These are phyloP conservation scores for Porphyrio hochstetteri DNA, from an alignment of 2,113 vertebrate genomes.

Conservation along the genomic window DNA sequence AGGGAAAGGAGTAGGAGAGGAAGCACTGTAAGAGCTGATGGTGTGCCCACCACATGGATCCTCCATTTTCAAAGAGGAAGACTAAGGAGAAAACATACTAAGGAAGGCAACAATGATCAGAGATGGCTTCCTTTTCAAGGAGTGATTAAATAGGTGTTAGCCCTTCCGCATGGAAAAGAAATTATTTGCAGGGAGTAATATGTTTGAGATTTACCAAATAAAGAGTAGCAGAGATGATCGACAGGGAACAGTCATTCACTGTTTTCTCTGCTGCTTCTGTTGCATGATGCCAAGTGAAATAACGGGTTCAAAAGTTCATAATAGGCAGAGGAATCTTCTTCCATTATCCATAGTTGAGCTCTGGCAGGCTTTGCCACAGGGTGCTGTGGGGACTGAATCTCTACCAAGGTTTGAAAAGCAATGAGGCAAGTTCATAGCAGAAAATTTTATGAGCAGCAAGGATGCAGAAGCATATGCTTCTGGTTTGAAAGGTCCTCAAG, in stretches of 20 bases:
- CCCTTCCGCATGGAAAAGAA: not conserved
- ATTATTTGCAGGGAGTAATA: not conserved
- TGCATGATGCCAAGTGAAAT: not conserved
- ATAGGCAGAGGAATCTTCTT: not conserved
- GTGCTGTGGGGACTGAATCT: fast-evolving
- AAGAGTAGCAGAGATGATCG: not conserved
- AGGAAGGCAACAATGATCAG: not conserved
- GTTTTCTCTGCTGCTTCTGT: not conserved
- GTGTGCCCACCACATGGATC: not conserved
- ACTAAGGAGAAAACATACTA: not conserved
- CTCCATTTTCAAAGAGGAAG: not conserved
- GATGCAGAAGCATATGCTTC: fast-evolving
- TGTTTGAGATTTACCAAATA: not conserved
- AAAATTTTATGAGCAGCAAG: not conserved
- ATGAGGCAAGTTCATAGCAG: not conserved
- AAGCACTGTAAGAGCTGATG: not conserved
- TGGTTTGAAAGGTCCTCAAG: not conserved
- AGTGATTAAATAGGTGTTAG: not conserved
- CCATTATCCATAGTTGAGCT: not conserved
- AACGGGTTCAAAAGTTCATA: not conserved
- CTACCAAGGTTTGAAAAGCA: not conserved
- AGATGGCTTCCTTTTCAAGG: not conserved
- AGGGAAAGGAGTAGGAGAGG: not conserved
- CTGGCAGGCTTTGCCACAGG: not conserved
- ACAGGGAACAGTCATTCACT: not conserved